Evolutionary conservation across 2,797 vertebrate species (phyloP), one percentile per base, ranked within the genome.

Genomic region (Girardinus metallicus): DNA sequence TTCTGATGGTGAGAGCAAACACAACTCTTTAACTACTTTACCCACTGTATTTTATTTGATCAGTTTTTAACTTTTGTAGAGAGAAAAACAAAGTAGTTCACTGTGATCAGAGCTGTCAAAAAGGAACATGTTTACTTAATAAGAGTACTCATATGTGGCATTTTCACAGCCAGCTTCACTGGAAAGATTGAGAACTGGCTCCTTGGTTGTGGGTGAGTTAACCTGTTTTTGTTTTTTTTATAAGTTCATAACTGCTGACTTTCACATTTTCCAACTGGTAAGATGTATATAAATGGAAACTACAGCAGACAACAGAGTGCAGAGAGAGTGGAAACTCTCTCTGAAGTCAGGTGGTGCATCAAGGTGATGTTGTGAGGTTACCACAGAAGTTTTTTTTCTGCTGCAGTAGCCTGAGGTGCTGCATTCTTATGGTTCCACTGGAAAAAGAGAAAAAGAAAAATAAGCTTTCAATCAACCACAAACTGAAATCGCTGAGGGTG

Each of bases 181-280:
- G 95, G 94, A 93, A 97, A 97, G 91, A 97, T 98, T 81, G 96
- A 96, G 92, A 95, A 85, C 85, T 98, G 97, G 97, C 96, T 98
- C 53, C 94, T 94, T 77, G 87, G 93, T 26, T 97, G 97, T 70
- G 95, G 97, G 98, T 98, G 90, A 97, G 97, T 95, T 2, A 79
- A 3, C 55, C 62, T 60, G 74, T 82, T 75, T 74, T 74, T 47
- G 77, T 47, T 77, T 1, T 49, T 51, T 46, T 80, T 62, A 64
- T 73, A 39, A 76, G 55, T 55, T 76, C 31, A 76, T 73, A 29
- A 81, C 73, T 43, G 4, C 3, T 62, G 29, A 71, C 18, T 29
- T 72, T 75, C 4, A 53, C 44, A 73, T 36, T 39, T 73, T 73
- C 72, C 78, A 2, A 81, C 85, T 36, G 70, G 76, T 66, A 68